phyloP scores from a whole-genome alignment of 1,140 invertebrate genomes.

The Aphelinus certus region DNA sequence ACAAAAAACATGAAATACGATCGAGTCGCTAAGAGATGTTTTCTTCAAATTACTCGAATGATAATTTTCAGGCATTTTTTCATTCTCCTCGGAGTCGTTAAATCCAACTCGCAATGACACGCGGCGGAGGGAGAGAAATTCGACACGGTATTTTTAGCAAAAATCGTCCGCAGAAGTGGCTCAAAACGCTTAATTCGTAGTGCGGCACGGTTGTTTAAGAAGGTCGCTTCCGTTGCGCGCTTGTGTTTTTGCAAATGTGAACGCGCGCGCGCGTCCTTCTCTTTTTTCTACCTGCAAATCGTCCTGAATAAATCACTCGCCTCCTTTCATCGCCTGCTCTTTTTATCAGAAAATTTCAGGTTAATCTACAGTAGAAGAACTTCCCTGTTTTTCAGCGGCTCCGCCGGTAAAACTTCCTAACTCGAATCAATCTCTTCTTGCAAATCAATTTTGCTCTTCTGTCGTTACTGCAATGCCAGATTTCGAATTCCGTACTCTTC shows the following conservation, averaged over 20 bases:
- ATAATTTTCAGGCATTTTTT: too few relatives aligned
- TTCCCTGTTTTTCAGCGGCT: too few relatives aligned
- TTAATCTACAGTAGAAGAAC: neutral
- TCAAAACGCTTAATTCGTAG: neutral
- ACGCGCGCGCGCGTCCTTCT: neutral
- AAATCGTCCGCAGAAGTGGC: neutral
- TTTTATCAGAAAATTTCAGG: neutral
- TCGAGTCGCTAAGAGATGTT: too few relatives aligned
- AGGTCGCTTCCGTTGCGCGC: neutral
- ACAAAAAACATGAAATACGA: too few relatives aligned
- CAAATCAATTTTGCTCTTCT: too few relatives aligned
- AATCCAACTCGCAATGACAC: too few relatives aligned
- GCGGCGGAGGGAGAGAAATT: neutral
- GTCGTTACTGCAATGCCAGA: too few relatives aligned
- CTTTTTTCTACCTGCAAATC: conserved; percentile 6
- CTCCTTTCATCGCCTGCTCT: neutral
- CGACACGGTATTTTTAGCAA: neutral
- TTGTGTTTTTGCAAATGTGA: neutral
- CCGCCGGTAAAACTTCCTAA: too few relatives aligned
- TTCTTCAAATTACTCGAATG: too few relatives aligned
- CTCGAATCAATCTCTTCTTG: too few relatives aligned
- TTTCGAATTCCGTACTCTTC: too few relatives aligned
- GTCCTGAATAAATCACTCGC: conserved; percentile 17
- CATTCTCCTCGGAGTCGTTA: too few relatives aligned
- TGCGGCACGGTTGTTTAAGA: neutral